Percentiles rank a stretch among this genome's conserved stretches.
These are phyloP conservation scores for Watersipora subatra DNA, from an alignment of 1,140 invertebrate genomes.

Conservation along the genomic window DNA sequence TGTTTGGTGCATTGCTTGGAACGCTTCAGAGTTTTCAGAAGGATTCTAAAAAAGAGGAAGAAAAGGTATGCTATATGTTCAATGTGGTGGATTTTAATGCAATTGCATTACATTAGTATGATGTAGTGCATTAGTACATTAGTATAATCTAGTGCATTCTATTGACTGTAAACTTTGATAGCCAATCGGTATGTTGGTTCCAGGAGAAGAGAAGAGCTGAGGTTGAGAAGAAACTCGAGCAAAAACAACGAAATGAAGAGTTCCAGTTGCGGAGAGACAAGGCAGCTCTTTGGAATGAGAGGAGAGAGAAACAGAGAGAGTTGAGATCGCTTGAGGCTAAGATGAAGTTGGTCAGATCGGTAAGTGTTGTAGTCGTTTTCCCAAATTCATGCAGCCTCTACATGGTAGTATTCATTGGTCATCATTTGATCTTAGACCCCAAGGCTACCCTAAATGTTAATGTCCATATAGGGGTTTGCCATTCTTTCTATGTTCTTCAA, in stretches of 20 bases:
- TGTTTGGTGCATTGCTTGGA: constrained; percentile 85
- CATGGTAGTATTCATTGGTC: too few relatives aligned
- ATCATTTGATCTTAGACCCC: too few relatives aligned
- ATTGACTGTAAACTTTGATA: neutral
- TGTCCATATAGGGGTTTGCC: too few relatives aligned
- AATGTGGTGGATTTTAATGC: neutral
- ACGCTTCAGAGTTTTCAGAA: constrained; percentile 87
- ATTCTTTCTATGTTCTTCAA: too few relatives aligned
- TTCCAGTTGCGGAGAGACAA: constrained; percentile 70
- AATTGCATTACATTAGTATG: neutral
- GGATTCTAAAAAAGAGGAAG: constrained; percentile 74
- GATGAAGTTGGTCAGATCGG: constrained; percentile 70
- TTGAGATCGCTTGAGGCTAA: constrained; percentile 79
- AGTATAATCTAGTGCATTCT: neutral
- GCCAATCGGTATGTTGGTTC: constrained; percentile 14
- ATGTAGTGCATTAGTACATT: neutral
- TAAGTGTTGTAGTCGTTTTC: constrained; percentile 37
- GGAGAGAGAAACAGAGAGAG: constrained; percentile 72
- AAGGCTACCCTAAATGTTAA: too few relatives aligned
- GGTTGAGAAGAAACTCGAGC: constrained; percentile 84
- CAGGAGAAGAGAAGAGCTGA: constrained; percentile 68
- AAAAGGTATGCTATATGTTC: constrained; percentile 47
- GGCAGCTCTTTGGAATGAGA: constrained; percentile 66
- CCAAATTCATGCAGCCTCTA: neutral
- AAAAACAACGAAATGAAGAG: constrained; percentile 71